These are phyloP conservation scores for Salmo trutta DNA, from an alignment of 2,797 vertebrate species.

Conservation along the genomic window DNA sequence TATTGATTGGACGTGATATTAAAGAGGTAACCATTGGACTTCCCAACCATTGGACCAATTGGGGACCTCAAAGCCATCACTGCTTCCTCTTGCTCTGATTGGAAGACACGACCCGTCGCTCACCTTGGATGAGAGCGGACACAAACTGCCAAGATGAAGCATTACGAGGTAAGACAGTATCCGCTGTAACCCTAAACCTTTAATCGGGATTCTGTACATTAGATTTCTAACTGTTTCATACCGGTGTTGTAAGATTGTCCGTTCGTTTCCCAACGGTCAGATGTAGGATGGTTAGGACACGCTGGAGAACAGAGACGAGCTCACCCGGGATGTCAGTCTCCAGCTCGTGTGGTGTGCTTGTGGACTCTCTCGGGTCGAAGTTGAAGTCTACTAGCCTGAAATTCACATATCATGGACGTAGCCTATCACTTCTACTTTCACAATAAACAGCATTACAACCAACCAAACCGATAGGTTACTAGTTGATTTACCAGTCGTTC, in stretches of 20 bases:
- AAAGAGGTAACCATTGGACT: background rate
- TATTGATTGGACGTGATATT: constrained; percentile 46
- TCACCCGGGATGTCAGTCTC: background rate
- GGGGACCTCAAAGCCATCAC: too few species aligned
- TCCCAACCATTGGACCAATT: constrained; percentile 33
- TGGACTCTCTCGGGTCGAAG: background rate
- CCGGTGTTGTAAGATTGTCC: background rate
- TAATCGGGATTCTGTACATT: constrained; percentile 6
- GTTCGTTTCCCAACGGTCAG: background rate
- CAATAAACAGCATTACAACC: background rate
- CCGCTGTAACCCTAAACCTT: constrained; percentile 41
- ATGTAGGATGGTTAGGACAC: background rate
- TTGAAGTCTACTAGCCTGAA: background rate
- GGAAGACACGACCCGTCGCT: constrained; percentile 55
- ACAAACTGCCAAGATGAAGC: constrained; percentile 82
- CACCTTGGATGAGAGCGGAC: constrained; percentile 56
- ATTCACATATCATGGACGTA: too few species aligned
- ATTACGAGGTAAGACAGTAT: constrained; percentile 85
- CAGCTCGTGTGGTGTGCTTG: background rate
- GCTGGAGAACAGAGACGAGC: background rate
- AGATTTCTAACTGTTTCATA: background rate
- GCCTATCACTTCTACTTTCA: too few species aligned
- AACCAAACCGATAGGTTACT: background rate
- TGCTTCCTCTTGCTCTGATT: constrained; percentile 58
- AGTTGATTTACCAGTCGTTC: background rate